These are phyloP conservation scores for Pygoscelis antarcticus DNA, from an alignment of 2,113 vertebrate genomes.

Conservation along the genomic window DNA sequence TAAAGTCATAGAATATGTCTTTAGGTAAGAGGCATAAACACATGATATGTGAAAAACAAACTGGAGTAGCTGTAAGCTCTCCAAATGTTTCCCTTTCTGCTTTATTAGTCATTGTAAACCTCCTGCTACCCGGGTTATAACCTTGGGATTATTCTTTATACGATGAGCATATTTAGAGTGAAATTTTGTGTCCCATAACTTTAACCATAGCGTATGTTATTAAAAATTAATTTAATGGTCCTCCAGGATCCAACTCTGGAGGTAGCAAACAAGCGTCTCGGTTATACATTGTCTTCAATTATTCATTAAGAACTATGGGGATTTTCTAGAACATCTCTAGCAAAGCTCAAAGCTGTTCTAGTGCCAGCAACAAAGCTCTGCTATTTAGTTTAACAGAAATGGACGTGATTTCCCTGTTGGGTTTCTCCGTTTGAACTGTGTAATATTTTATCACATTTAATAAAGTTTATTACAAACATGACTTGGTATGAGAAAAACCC, in stretches of 20 bases:
- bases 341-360: not conserved
- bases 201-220: slow-evolving; percentile 26
- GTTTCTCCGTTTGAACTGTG: slow-evolving; percentile 5
- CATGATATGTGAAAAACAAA: not conserved
- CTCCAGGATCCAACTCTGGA: slow-evolving; percentile 30
- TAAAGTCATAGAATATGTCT: not conserved
- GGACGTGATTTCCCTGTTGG: slow-evolving; percentile 15
- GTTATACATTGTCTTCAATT: slow-evolving; percentile 51
- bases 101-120: not conserved
- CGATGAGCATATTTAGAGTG: not conserved
- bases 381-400: slow-evolving; percentile 33
- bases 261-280: not conserved
- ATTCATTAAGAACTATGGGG: slow-evolving; percentile 38
- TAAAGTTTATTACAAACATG: slow-evolving; percentile 20
- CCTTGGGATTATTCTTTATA: not conserved
- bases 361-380: slow-evolving; percentile 1
- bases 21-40: not conserved
- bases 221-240: slow-evolving; percentile 63
- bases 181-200: not conserved
- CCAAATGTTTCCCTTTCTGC: not conserved
- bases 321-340: slow-evolving; percentile 24
- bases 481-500: not conserved
- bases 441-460: slow-evolving; percentile 24
- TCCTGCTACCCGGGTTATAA: not conserved
- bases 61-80: not conserved